Conservation (phyloP, 1,140 invertebrate genomes). For the Hycleus phaleratus region DNA sequence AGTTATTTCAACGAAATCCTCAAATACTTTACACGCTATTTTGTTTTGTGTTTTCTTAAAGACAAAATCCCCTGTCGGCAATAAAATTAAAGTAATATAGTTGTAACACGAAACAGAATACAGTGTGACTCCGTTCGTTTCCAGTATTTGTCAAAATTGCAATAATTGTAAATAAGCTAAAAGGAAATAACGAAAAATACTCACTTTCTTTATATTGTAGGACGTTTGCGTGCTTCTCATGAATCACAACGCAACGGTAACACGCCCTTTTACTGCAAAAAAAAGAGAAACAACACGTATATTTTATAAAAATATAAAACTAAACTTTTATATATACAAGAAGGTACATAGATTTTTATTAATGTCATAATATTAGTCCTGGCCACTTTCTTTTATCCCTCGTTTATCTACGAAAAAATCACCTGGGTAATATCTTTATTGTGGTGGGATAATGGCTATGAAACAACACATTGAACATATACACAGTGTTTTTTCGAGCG, state of each 20-base stretch:
- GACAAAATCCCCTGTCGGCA: too few species aligned
- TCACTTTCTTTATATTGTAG: constrained; percentile 96
- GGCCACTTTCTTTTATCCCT: constrained; percentile 8
- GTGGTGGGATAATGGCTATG: background rate
- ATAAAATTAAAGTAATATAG: constrained; percentile 15
- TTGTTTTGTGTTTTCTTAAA: too few species aligned
- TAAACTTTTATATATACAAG: too few species aligned
- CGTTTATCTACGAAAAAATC: constrained; percentile 8
- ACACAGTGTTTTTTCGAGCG: background rate
- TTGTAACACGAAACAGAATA: background rate
- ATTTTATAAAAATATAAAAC: too few species aligned
- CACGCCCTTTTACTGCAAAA: constrained; percentile 47
- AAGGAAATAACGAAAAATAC: constrained; percentile 41
- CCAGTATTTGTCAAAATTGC: too few species aligned
- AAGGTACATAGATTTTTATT: constrained; percentile 12
- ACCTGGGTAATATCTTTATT: constrained; percentile 13
- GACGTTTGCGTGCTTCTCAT: constrained; percentile 85
- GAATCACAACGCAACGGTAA: constrained; percentile 84
- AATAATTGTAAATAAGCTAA: too few species aligned
- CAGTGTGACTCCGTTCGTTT: too few species aligned
- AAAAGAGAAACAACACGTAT: constrained; percentile 10
- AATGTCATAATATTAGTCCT: constrained; percentile 20
- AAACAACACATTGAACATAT: too few species aligned
- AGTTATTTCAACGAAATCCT: too few species aligned
- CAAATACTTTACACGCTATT: too few species aligned